Conservation (phyloP, 2,113 vertebrate genomes). For the Hystrix cristata region DNA sequence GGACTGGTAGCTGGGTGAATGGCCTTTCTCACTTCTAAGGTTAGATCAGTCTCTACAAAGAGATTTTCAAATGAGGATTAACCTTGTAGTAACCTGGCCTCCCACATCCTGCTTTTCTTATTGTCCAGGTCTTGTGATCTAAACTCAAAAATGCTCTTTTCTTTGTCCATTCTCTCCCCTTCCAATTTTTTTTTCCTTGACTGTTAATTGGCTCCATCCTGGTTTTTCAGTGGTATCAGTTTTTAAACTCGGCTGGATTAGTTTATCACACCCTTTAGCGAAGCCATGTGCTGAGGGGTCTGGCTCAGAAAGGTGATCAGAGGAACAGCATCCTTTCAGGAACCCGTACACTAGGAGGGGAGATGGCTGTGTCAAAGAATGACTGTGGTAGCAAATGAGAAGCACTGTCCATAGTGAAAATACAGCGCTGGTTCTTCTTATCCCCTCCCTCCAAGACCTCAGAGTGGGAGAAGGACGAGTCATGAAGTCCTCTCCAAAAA, state of each 20-base stretch:
- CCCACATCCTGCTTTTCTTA: not conserved
- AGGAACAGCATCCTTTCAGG: not conserved
- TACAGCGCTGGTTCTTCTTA: not conserved
- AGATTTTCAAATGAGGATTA: not conserved
- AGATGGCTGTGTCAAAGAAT: not conserved
- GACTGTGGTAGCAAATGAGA: not conserved
- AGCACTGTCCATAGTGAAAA: not conserved
- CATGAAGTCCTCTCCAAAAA: not conserved
- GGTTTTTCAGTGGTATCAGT: not conserved
- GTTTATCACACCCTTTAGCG: not conserved
- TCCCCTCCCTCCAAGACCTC: not conserved
- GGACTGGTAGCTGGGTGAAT: not conserved
- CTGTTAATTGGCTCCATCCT: not conserved
- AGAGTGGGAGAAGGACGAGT: not conserved
- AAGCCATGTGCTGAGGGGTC: not conserved
- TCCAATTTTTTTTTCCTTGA: not conserved
- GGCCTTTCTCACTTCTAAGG: not conserved
- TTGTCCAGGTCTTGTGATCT: not conserved
- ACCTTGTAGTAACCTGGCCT: not conserved
- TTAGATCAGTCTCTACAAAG: not conserved
- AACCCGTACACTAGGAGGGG: not conserved
- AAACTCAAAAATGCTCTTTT: not conserved
- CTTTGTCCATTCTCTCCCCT: not conserved
- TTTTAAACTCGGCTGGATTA: slow-evolving; percentile 16
- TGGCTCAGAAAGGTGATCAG: not conserved